Evolutionary conservation across 2,888 invertebrate species (phyloP), one percentile per base, ranked within the genome.

Genomic region (Hydropsyche betteni): DNA sequence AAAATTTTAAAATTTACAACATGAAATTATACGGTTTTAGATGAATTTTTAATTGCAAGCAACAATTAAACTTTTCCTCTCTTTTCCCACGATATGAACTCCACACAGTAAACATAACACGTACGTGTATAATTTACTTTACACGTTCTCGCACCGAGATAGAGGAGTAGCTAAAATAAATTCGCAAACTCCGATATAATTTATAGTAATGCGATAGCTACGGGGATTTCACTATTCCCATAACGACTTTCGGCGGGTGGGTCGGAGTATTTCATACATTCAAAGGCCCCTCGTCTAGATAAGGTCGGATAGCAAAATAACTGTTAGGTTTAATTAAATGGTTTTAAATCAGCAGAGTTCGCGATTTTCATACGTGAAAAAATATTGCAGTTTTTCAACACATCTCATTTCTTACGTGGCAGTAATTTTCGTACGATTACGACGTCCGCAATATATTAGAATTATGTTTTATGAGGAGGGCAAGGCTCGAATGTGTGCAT

Each of bases 231-330:
- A 64, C 12, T 64, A 64, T 64, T 64, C 64, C 64, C 64, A 12
- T 64, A 64, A 64, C 64, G 64, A 64, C 33, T 64, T 64, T 64
- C 64, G 64, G 64, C 3, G 44, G 44, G 44, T 44, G 44, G 44
- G 44, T 64, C 64, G 64, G 34, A 64, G 64, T 64, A 64, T 64
- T 64, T 64, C 64, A 64, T 64, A 36, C 64, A 64, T 64, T 64
- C 64, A 64, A 36, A 64, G 64, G 64, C 34, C 36, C 64, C 24
- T n/a, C 10, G 64, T 44, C 44, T 10, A 64, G 64, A 64, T 64
- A 64, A 64, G 24, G 12, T 6, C 36, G 12, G 64, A 12, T 64
- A 64, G 36, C 64, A 5, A 64, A 64, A 64, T 64, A 36, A 64
- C 64, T 36, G 34, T 58, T 36, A 7, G 34, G 36, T 64, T 64